Percentiles rank a stretch among this genome's conserved stretches.
phyloP scores from a whole-genome alignment of 2,797 vertebrate genomes.

The Alca torda region DNA sequence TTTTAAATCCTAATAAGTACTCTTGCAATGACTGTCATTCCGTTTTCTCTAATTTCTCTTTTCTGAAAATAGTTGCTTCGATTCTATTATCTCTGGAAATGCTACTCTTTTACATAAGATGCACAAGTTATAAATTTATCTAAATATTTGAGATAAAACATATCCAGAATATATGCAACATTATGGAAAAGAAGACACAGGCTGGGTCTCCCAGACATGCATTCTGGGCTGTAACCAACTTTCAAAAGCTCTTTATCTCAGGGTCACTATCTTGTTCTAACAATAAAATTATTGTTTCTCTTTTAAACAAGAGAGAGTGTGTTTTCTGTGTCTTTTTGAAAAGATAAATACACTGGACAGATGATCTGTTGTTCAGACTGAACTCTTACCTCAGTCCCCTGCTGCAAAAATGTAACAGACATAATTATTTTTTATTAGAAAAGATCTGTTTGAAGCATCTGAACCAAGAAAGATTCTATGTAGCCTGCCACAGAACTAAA shows the following conservation, averaged over 20 bases:
- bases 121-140: not conserved
- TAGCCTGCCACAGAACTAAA: not conserved
- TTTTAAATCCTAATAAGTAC: not conserved
- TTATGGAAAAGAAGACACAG: not conserved
- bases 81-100: not conserved
- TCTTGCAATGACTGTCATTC: not conserved
- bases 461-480: not conserved
- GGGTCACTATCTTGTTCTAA: not conserved
- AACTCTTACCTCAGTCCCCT: not conserved
- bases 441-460: not conserved
- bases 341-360: not conserved
- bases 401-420: not conserved
- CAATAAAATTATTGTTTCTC: constrained; percentile 19
- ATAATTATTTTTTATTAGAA: not conserved
- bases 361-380: not conserved
- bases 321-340: not conserved
- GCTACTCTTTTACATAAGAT: not conserved
- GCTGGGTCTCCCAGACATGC: not conserved
- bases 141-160: not conserved
- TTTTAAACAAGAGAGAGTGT: not conserved
- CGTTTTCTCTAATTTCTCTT: not conserved
- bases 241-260: constrained; percentile 4
- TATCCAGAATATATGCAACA: not conserved
- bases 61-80: not conserved
- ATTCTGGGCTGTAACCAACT: not conserved